Base-by-base conservation (phyloP, 2,113 vertebrate species). In the Osmerus eperlanus region DNA sequence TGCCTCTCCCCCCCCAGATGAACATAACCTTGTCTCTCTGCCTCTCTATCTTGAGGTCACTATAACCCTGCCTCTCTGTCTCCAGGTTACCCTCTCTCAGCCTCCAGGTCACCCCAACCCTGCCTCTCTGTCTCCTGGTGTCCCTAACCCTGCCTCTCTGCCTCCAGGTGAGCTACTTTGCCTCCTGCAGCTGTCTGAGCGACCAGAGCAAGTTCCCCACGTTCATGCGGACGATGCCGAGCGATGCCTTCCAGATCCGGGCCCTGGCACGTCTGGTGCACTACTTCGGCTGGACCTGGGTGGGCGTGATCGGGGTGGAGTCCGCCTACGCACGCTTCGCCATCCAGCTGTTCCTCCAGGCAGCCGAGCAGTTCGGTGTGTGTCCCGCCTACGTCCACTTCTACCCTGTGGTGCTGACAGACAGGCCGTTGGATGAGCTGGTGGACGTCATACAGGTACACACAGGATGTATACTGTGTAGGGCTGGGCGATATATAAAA, bases 171-270 rank as follows among this genome's bases (percentile, higher is more conserved):
- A 92, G 91, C 77, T 92, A 92, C 74, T 90, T 92, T 72, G 89
- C 91, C 18, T 91, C 91, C 13, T 92, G 90, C 79, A 89, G 80
- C 52, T 92, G 90, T 72, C 82, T 92, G 73, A 90, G 91, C 61
- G 81, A 90, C 68, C 84, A 90, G 65, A 83, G 55, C 63, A 86
- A 91, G 72, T 92, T 90, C 25, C 88, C 90, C 7, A 78, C 85
- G 21, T 92, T 92, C 73, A 92, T 92, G 89, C 84, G 91, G 36
- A 92, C 91, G 3, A 91, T 92, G 86, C 89, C 91, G 0, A 91
- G 90, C 72, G 91, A 92, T 18, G 55, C 84, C 66, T 91, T 91
- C 74, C 91, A 92, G 77, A 81, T 91, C 51, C 88, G 79, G 66
- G 91, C 91, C 47, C 64, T 92, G 55, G 86, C 78, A 36, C 85